phyloP scores from a whole-genome alignment of 2,797 vertebrate genomes.

The Heteromormyrus szaboi region DNA sequence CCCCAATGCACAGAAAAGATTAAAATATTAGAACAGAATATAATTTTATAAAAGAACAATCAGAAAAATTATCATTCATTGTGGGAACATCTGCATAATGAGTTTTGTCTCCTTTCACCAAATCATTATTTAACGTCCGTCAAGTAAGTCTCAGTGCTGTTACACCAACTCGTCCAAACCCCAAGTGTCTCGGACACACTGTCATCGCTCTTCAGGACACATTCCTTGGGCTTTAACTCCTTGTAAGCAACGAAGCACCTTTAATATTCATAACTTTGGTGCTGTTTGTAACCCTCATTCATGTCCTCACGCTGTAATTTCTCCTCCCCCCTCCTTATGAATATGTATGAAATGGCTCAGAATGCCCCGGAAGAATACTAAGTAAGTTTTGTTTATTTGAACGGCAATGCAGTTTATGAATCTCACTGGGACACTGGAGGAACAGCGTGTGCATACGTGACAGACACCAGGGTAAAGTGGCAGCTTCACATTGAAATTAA shows the following conservation, averaged over 20 bases:
- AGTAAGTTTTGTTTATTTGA: not conserved
- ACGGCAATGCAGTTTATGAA: not conserved
- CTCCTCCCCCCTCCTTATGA: not conserved
- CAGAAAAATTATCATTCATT: not conserved
- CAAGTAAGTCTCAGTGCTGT: not conserved
- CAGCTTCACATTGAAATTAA: not conserved
- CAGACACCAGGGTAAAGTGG: not conserved
- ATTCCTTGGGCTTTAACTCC: not conserved
- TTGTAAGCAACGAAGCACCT: not conserved
- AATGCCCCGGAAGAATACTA: not conserved
- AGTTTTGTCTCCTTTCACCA: not conserved
- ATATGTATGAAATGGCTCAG: slow-evolving; percentile 16
- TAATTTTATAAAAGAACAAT: not conserved
- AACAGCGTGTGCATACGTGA: not conserved
- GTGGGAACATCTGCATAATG: not conserved
- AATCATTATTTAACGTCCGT: not conserved
- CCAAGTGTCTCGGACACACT: not conserved
- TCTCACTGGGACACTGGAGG: not conserved
- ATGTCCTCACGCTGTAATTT: not conserved
- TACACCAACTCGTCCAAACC: too few species aligned
- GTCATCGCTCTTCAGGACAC: not conserved
- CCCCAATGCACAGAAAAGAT: not conserved
- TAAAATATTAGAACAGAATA: not conserved
- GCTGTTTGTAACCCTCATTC: slow-evolving; percentile 8
- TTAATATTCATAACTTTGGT: slow-evolving; percentile 10